Percentiles rank a stretch among this genome's conserved stretches.
Evolutionary conservation across 1,140 invertebrate genomes (phyloP).

Genomic region (Ectropis grisescens): DNA sequence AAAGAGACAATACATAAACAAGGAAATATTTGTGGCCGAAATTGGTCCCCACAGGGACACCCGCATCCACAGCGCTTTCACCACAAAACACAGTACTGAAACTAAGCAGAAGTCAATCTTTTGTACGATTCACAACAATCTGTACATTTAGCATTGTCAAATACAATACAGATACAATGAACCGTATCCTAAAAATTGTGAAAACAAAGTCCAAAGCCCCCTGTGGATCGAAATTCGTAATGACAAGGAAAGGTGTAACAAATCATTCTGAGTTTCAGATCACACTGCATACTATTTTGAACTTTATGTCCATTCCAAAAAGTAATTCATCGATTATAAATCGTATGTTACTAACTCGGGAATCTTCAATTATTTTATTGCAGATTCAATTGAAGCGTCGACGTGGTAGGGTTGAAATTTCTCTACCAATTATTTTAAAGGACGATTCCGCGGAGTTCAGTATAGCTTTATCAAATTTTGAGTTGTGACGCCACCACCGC

Average conservation of each 20-base stretch:
- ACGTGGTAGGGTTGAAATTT: too few relatives aligned
- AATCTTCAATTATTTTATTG: too few relatives aligned
- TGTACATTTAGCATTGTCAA: slow-evolving; percentile 30
- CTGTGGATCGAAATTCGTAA: slow-evolving; percentile 30
- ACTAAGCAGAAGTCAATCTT: slow-evolving; percentile 41
- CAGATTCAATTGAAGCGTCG: too few relatives aligned
- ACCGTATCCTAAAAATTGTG: slow-evolving; percentile 31
- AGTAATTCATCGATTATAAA: too few relatives aligned
- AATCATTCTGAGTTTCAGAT: too few relatives aligned
- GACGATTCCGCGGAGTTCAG: too few relatives aligned
- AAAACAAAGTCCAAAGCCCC: slow-evolving; percentile 36
- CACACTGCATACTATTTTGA: too few relatives aligned
- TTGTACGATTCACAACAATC: slow-evolving; percentile 29
- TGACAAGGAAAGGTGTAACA: slow-evolving; percentile 33
- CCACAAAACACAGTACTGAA: slow-evolving; percentile 32
- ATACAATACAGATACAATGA: slow-evolving; percentile 31
- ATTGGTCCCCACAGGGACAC: slow-evolving; percentile 19
- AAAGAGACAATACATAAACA: not conserved
- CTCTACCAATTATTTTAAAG: too few relatives aligned
- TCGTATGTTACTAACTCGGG: too few relatives aligned
- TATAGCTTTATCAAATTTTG: too few relatives aligned
- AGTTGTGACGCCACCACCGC: too few relatives aligned
- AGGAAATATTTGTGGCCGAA: slow-evolving; percentile 4
- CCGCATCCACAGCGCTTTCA: slow-evolving; percentile 23
- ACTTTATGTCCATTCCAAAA: too few relatives aligned